Evolutionary conservation across 1,140 invertebrate genomes (phyloP).

Genomic region (Zaprionus africanus): DNA sequence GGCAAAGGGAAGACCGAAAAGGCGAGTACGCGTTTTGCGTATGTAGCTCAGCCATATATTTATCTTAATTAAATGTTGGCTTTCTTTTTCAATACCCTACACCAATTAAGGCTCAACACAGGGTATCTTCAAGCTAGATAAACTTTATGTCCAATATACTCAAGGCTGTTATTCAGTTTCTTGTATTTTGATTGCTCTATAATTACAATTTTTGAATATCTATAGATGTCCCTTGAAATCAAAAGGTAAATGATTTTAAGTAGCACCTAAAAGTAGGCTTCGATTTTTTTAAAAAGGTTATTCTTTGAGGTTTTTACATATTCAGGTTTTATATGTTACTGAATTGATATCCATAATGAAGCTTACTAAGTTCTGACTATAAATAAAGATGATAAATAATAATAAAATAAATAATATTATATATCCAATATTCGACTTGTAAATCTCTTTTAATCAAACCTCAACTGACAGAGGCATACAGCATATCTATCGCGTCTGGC

Average conservation of each 20-base stretch:
- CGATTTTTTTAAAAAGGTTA: background rate
- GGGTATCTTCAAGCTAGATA: background rate
- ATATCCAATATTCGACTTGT: too few species aligned
- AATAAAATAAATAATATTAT: too few species aligned
- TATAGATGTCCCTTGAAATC: too few species aligned
- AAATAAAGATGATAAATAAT: too few species aligned
- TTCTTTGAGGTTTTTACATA: too few species aligned
- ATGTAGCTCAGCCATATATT: constrained; percentile 47
- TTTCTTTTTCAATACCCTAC: constrained; percentile 22
- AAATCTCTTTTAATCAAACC: background rate
- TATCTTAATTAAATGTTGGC: constrained; percentile 48
- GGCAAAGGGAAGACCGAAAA: background rate
- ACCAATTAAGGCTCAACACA: background rate
- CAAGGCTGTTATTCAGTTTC: too few species aligned
- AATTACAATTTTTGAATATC: too few species aligned
- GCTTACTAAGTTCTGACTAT: too few species aligned
- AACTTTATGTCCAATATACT: background rate
- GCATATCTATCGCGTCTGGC: background rate
- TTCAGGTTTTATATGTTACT: too few species aligned
- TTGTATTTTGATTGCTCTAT: too few species aligned
- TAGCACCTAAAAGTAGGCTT: background rate
- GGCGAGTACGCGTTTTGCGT: constrained; percentile 34
- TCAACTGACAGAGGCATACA: background rate
- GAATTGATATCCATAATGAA: too few species aligned
- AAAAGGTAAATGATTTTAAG: background rate